Evolutionary conservation across 2,113 vertebrate species (phyloP).

Genomic region (Barbus barbus): DNA sequence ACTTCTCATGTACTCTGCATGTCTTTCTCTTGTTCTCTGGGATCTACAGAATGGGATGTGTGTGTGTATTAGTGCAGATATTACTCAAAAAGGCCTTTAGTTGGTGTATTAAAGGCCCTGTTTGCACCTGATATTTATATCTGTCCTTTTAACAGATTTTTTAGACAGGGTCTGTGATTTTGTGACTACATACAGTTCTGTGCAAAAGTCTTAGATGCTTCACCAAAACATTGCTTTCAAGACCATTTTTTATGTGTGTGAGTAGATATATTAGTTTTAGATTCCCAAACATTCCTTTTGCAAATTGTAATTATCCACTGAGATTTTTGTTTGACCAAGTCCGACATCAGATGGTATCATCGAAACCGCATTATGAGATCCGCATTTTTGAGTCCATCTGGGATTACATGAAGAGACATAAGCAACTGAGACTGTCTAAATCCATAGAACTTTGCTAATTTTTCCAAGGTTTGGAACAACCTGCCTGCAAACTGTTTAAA

Average conservation of each 20-base stretch:
- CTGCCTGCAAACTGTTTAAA: not conserved
- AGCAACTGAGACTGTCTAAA: not conserved
- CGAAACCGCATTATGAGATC: not conserved
- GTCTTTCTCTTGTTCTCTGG: conserved; percentile 51
- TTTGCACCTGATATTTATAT: conserved; percentile 3
- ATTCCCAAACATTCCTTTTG: not conserved
- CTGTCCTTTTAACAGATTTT: not conserved
- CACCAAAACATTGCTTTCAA: not conserved
- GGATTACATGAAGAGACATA: not conserved
- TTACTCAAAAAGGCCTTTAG: not conserved
- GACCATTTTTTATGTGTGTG: not conserved
- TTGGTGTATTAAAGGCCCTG: not conserved
- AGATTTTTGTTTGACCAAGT: not conserved
- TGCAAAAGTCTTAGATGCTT: not conserved
- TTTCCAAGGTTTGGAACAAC: not conserved
- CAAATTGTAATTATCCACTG: not conserved
- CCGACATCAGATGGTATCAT: not conserved
- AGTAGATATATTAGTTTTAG: not conserved
- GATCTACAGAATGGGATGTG: not conserved
- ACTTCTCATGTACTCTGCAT: conserved; percentile 70
- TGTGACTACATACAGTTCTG: not conserved
- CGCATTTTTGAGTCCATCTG: not conserved
- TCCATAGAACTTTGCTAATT: not conserved
- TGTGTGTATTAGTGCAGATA: not conserved
- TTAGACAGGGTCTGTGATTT: no score